phyloP scores from a whole-genome alignment of 2,797 vertebrate genomes.

The Pseudocheirus occidentalis region DNA sequence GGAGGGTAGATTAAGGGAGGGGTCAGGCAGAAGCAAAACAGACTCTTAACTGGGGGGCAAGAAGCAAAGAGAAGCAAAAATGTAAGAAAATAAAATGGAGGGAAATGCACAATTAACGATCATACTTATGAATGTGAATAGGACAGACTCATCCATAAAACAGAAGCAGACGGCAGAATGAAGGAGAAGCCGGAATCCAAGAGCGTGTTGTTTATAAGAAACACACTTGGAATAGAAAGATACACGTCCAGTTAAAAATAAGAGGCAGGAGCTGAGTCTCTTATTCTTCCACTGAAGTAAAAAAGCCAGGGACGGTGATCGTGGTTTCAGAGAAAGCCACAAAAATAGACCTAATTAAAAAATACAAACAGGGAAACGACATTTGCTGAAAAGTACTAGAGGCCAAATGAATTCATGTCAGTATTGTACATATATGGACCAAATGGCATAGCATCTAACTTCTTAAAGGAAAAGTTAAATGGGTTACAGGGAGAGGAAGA shows the following conservation, averaged over 20 bases:
- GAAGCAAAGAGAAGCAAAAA: no score
- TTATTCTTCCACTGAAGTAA: background rate
- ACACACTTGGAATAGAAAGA: background rate
- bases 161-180: no score
- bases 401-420: background rate
- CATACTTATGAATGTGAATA: no score
- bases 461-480: background rate
- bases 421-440: no score
- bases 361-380: background rate
- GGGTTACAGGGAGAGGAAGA: background rate
- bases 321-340: background rate
- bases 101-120: no score
- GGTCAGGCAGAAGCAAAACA: no score
- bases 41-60: no score
- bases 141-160: no score
- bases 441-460: background rate
- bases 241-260: background rate
- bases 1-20: no score
- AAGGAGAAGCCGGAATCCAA: no score
- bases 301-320: background rate
- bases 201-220: background rate
- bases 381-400: background rate
- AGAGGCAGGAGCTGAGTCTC: background rate
- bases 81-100: no score
- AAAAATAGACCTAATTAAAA: background rate